Percentiles rank a stretch among this genome's conserved stretches.
Evolutionary conservation across 2,888 invertebrate species (phyloP).

Genomic region (Laothoe populi): DNA sequence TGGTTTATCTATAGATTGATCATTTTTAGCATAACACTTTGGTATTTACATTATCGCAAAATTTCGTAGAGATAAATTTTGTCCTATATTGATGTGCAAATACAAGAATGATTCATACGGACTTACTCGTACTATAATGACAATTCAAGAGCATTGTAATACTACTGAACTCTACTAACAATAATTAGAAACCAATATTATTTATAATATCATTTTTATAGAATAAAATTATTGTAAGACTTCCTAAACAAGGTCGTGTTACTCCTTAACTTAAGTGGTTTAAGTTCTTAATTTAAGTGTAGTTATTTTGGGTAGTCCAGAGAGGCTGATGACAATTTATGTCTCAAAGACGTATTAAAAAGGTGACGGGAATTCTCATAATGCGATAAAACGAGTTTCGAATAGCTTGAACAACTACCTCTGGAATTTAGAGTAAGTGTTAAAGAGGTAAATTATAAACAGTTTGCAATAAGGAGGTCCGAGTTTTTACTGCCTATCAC

Average conservation of each 20-base stretch:
- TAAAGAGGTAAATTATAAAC: conserved; percentile 1
- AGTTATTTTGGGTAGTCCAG: no score
- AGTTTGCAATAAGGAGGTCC: conserved; percentile 25
- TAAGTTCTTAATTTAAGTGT: no score
- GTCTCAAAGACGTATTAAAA: background rate
- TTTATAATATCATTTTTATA: no score
- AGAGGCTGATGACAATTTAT: no score
- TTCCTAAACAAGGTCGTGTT: no score
- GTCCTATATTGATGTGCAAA: background rate
- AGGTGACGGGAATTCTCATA: background rate
- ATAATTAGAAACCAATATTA: no score
- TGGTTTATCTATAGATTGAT: conserved; percentile 24
- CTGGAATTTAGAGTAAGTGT: conserved; percentile 22
- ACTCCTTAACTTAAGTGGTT: no score
- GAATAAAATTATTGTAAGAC: no score
- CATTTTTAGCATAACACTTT: conserved; percentile 10
- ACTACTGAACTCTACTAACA: no score
- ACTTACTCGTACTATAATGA: no score
- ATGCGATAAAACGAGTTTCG: conserved; percentile 19
- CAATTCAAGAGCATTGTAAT: no score
- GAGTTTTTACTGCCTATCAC: conserved; percentile 28
- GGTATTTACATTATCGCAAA: conserved; percentile 11
- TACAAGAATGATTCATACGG: background rate
- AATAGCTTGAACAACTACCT: conserved; percentile 1
- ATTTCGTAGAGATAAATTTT: conserved; percentile 12